A percentile compares a stretch with the other conserved stretches of the same genome.
Evolutionary conservation across 2,113 vertebrate species (phyloP).

Genomic region (Puma concolor): DNA sequence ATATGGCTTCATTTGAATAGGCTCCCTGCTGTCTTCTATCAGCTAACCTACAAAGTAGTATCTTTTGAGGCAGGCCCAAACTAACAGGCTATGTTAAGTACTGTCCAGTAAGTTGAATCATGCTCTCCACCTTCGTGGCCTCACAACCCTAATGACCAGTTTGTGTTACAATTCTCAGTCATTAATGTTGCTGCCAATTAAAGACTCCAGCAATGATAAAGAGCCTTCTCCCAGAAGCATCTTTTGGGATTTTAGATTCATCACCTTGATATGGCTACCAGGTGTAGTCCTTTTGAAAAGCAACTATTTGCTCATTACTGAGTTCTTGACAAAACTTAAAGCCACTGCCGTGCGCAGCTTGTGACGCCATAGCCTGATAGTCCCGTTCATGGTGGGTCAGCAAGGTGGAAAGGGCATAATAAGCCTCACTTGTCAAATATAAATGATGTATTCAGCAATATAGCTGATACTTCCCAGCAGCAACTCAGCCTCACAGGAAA

Average conservation of each 20-base stretch:
- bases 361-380: neutral
- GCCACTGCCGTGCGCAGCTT: neutral
- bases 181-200: neutral
- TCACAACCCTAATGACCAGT: neutral
- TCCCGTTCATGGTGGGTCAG: neutral
- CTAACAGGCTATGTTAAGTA: neutral
- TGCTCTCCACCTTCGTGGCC: neutral
- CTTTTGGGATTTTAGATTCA: neutral
- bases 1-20: neutral
- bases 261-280: neutral
- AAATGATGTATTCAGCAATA: neutral
- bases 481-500: neutral
- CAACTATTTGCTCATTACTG: neutral
- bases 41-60: neutral
- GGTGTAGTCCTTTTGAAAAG: neutral
- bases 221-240: neutral
- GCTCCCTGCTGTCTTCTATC: neutral
- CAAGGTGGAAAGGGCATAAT: neutral
- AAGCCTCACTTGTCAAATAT: neutral
- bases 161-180: neutral
- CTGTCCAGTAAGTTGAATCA: neutral
- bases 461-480: neutral
- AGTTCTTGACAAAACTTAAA: neutral
- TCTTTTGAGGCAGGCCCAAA: neutral
- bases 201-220: neutral